Evolutionary conservation across 2,113 vertebrate species (phyloP).

Genomic region (Condylura cristata): DNA sequence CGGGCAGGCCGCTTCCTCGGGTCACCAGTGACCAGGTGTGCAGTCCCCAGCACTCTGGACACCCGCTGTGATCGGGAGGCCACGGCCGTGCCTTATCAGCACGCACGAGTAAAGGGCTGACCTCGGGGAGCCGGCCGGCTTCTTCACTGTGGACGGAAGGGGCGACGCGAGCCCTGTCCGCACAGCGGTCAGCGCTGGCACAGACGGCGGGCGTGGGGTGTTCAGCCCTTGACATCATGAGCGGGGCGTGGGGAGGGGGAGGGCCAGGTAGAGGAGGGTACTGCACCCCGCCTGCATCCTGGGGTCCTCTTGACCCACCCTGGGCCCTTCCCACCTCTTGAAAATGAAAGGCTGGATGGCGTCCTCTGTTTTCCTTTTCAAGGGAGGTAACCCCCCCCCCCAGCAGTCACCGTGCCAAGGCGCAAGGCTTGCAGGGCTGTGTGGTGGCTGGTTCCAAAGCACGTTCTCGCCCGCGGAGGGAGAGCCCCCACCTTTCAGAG

Average conservation of each 20-base stretch:
- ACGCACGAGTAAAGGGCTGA: too few relatives aligned
- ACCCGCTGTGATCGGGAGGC: neutral
- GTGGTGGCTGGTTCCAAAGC: too few relatives aligned
- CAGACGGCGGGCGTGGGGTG: neutral
- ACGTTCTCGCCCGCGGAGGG: neutral
- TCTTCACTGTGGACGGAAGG: neutral
- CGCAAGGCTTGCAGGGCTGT: neutral
- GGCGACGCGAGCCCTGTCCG: too few relatives aligned
- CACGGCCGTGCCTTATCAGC: neutral
- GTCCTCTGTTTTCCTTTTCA: neutral
- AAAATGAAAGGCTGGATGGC: neutral
- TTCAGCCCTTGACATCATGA: fast-evolving
- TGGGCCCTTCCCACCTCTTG: neutral
- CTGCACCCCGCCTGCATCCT: neutral
- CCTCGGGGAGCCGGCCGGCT: neutral
- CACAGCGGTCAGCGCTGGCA: too few relatives aligned
- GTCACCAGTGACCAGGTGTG: neutral
- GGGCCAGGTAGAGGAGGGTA: neutral
- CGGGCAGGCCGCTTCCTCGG: fast-evolving
- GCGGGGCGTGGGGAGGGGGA: fast-evolving
- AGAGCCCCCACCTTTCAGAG: neutral
- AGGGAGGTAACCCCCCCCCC: neutral
- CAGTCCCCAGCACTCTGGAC: neutral
- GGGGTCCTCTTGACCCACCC: too few relatives aligned
- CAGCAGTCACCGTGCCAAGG: neutral